Evolutionary conservation across 2,888 invertebrate genomes (phyloP).

Genomic region (Quadriops clusia): DNA sequence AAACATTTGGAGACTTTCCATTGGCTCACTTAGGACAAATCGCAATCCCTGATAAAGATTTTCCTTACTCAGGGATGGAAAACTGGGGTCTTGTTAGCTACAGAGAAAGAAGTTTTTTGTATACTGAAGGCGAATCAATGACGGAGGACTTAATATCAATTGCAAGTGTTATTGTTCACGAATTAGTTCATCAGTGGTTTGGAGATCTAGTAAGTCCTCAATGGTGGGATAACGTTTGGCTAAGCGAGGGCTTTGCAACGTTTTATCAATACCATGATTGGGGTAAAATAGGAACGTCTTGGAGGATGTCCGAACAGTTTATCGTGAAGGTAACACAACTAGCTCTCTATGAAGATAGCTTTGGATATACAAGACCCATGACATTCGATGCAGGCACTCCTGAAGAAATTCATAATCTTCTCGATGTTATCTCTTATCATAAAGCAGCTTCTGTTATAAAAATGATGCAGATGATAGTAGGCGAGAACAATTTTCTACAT

Average conservation of each 20-base stretch:
- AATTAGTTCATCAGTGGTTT: constrained; percentile 61
- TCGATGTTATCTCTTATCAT: no score
- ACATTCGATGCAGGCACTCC: no score
- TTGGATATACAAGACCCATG: no score
- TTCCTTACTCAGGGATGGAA: no score
- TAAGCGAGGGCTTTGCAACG: constrained; percentile 60
- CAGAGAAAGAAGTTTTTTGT: constrained; percentile 9
- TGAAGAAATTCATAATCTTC: no score
- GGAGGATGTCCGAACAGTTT: constrained; percentile 36
- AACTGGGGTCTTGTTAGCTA: no score
- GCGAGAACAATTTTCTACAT: no score
- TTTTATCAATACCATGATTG: constrained; percentile 42
- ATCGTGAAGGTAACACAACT: constrained; percentile 30
- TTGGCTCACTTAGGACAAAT: no score
- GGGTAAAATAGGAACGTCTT: constrained; percentile 30
- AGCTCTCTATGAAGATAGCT: no score
- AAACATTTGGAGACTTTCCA: no score
- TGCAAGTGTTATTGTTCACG: constrained; percentile 46
- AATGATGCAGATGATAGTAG: no score
- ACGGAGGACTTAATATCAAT: constrained; percentile 38
- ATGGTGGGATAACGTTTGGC: constrained; percentile 55
- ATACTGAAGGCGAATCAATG: constrained; percentile 21
- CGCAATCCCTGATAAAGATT: no score
- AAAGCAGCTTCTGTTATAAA: constrained; percentile 51
- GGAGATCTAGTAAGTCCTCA: constrained; percentile 52